These are phyloP conservation scores for Cygnus olor DNA, from an alignment of 2,797 vertebrate species.

Conservation along the genomic window DNA sequence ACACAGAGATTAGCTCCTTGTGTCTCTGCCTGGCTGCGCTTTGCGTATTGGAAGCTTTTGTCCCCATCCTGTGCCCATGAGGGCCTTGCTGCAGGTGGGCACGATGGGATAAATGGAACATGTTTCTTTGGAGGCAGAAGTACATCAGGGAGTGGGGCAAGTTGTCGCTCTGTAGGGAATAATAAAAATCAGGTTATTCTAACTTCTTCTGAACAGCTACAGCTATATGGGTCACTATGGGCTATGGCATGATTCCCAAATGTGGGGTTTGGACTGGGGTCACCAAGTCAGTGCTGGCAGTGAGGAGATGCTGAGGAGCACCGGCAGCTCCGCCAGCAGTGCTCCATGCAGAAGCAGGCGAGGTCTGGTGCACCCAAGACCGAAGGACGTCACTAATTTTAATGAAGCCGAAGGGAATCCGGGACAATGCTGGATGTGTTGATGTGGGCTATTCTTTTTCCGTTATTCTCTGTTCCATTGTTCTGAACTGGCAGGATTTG, in stretches of 20 bases:
- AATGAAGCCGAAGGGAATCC: neutral
- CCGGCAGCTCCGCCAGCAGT: neutral
- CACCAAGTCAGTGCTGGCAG: neutral
- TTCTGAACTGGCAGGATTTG: neutral
- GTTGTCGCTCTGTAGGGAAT: constrained; percentile 77
- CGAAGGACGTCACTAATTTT: neutral
- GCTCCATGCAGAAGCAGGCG: neutral
- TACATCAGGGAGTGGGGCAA: constrained; percentile 74
- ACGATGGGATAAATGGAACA: constrained; percentile 65
- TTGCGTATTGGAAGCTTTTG: constrained; percentile 45
- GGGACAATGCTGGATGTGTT: neutral
- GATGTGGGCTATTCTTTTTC: neutral
- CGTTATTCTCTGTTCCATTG: neutral
- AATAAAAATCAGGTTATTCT: constrained; percentile 83
- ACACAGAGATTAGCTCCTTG: constrained; percentile 32
- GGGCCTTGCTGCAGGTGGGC: constrained; percentile 67
- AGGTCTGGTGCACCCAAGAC: neutral
- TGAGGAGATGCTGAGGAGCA: neutral
- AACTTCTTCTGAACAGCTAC: constrained; percentile 85
- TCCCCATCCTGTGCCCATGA: constrained; percentile 11
- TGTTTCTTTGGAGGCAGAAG: constrained; percentile 83
- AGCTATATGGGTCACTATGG: constrained; percentile 83
- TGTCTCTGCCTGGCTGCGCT: constrained; percentile 29
- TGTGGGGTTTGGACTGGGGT: neutral
- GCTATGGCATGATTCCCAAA: constrained; percentile 5